These are phyloP conservation scores for Antedon mediterranea DNA, from an alignment of 53 echinoderm and acorn worm genomes.

Conservation along the genomic window DNA sequence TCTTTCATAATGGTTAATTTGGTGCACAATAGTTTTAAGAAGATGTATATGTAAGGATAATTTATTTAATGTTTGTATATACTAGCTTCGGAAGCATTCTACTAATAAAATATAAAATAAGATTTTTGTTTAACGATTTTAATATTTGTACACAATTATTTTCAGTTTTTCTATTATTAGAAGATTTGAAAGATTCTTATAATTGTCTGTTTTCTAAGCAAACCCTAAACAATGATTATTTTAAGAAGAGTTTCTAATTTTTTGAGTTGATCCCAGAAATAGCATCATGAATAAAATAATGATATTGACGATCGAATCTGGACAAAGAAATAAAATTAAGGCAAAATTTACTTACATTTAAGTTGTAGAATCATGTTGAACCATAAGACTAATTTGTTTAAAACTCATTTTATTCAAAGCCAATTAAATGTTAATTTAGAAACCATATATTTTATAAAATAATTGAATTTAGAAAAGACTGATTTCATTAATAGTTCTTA, in stretches of 20 bases:
- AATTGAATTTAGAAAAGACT: no score
- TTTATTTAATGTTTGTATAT: neutral
- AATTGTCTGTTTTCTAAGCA: neutral
- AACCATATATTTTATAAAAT: no score
- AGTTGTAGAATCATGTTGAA: no score
- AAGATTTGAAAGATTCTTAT: neutral
- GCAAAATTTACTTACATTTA: neutral
- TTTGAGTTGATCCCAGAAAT: neutral
- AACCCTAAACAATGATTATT: neutral
- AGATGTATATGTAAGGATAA: neutral
- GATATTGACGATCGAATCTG: neutral
- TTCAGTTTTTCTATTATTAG: neutral
- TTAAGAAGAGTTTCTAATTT: neutral
- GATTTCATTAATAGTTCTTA: no score
- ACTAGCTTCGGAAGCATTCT: neutral
- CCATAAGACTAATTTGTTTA: no score
- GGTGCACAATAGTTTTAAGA: neutral
- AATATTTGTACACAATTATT: neutral
- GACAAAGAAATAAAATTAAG: conserved; percentile 3
- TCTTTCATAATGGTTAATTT: neutral
- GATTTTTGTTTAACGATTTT: neutral
- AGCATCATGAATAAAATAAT: neutral
- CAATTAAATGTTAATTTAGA: no score
- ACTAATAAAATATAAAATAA: neutral
- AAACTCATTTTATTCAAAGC: no score